Evolutionary conservation across 2,888 invertebrate genomes (phyloP).

Genomic region (Ctenicera cuprea): DNA sequence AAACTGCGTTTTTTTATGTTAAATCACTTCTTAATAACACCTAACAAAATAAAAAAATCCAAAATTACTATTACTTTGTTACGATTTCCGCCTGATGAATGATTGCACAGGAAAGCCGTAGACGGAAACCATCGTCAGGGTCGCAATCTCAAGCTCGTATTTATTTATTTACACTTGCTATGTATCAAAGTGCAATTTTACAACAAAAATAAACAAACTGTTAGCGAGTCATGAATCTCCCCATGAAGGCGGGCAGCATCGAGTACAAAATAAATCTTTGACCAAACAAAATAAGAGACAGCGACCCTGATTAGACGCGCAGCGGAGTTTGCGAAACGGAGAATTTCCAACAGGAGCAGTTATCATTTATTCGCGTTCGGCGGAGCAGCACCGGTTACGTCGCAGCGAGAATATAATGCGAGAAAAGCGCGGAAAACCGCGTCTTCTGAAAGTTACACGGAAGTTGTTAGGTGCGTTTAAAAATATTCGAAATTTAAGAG

Average conservation of each 20-base stretch:
- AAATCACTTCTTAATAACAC: too few species aligned
- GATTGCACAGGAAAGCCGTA: too few species aligned
- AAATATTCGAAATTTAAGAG: background rate
- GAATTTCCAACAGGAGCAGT: slow-evolving; percentile 20
- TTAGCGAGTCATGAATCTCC: background rate
- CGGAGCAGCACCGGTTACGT: slow-evolving; percentile 2
- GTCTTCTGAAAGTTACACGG: background rate
- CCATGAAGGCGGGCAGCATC: background rate
- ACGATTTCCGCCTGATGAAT: too few species aligned
- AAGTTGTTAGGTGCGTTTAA: background rate
- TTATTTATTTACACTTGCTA: background rate
- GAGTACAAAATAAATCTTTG: background rate
- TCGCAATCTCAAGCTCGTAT: background rate
- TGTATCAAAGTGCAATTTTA: background rate
- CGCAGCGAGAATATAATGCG: background rate
- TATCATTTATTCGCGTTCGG: slow-evolving; percentile 17
- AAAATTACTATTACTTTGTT: too few species aligned
- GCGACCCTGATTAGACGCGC: slow-evolving; percentile 4
- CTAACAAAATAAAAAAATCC: too few species aligned
- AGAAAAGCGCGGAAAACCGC: background rate
- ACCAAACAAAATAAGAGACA: slow-evolving; percentile 13
- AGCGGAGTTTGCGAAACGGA: slow-evolving; percentile 13
- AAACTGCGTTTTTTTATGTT: too few species aligned
- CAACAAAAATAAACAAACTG: background rate
- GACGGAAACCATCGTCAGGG: too few species aligned